Conservation (phyloP, 2,888 invertebrate species). For the Nycteola revayana region DNA sequence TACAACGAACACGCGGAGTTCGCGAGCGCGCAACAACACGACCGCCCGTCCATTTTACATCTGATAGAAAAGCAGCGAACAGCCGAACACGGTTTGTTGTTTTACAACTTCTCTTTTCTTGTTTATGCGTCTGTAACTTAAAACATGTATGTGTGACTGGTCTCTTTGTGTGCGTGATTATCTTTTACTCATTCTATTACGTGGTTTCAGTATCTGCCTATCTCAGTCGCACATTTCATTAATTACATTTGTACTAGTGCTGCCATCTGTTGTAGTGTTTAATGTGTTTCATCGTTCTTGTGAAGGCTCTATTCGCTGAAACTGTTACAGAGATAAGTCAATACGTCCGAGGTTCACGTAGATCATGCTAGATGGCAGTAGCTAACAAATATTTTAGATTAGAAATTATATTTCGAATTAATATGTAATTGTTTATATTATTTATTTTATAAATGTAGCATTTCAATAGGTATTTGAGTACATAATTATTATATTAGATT, state of each 20-base stretch:
- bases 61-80: slow-evolving; percentile 76
- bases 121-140: slow-evolving; percentile 65
- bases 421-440: no score
- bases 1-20: slow-evolving; percentile 75
- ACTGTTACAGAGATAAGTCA: no score
- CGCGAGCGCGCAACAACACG: slow-evolving; percentile 73
- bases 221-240: slow-evolving; percentile 56
- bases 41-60: slow-evolving; percentile 81
- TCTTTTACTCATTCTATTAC: slow-evolving; percentile 38
- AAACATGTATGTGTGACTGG: slow-evolving; percentile 47
- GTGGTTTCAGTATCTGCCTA: slow-evolving; percentile 16
- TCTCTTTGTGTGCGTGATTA: slow-evolving; percentile 42
- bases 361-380: slow-evolving; percentile 23
- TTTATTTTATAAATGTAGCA: no score
- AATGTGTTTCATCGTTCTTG: no score
- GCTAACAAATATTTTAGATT: background rate
- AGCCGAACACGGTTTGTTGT: slow-evolving; percentile 71
- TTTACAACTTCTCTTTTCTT: slow-evolving; percentile 82
- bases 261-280: slow-evolving; percentile 53
- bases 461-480: no score
- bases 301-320: no score
- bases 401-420: no score
- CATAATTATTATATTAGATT: no score
- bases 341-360: slow-evolving; percentile 10
- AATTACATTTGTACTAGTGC: slow-evolving; percentile 28